phyloP scores from a whole-genome alignment of 2,888 invertebrate genomes.

The Acrobasis suavella region DNA sequence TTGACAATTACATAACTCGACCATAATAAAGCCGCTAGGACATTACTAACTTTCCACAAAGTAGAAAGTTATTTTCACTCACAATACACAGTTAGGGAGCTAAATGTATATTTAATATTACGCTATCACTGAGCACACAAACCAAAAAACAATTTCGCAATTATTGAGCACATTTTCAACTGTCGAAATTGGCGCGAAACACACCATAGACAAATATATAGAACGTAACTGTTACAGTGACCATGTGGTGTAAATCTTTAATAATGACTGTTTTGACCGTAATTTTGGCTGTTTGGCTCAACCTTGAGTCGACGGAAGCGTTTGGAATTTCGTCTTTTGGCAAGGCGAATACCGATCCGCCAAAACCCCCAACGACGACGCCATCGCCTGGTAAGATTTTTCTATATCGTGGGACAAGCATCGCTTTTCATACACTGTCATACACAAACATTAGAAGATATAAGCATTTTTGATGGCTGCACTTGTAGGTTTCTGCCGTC shows the following conservation, averaged over 20 bases:
- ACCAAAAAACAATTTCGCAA: slow-evolving; percentile 7
- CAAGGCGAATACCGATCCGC: slow-evolving; percentile 70
- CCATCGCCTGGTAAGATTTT: slow-evolving; percentile 68
- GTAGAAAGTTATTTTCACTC: slow-evolving; percentile 10
- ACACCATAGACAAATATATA: slow-evolving; percentile 29
- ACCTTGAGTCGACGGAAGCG: slow-evolving; percentile 47
- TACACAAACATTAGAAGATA: slow-evolving; percentile 21
- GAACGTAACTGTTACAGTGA: slow-evolving; percentile 28
- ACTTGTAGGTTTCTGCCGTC: neutral
- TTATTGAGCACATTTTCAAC: slow-evolving; percentile 9
- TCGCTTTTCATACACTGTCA: slow-evolving; percentile 26
- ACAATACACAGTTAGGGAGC: slow-evolving; percentile 8
- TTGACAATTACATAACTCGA: neutral
- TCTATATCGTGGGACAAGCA: slow-evolving; percentile 43
- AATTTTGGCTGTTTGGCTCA: slow-evolving; percentile 48
- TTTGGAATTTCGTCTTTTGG: slow-evolving; percentile 74
- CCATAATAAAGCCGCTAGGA: neutral
- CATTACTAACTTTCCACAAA: slow-evolving; percentile 9
- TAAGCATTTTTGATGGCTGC: slow-evolving; percentile 16
- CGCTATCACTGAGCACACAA: slow-evolving; percentile 13
- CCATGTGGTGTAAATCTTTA: slow-evolving; percentile 35
- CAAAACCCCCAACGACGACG: slow-evolving; percentile 64
- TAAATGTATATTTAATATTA: neutral
- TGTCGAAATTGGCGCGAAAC: slow-evolving; percentile 18
- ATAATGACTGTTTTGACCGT: slow-evolving; percentile 36